Conservation (phyloP, 2,113 vertebrate genomes). For the Nestor notabilis region DNA sequence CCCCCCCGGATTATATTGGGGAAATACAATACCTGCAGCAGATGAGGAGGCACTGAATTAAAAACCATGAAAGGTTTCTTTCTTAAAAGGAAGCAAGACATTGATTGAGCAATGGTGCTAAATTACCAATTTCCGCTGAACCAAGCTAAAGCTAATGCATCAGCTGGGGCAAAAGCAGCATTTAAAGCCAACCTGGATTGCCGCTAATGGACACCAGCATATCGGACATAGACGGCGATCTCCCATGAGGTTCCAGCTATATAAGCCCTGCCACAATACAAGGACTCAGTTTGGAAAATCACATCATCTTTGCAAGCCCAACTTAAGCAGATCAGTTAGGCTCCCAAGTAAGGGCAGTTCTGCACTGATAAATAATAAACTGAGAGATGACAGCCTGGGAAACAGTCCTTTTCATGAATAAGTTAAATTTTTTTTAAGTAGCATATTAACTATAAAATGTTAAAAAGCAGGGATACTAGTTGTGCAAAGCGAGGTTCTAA, state of each 20-base stretch:
- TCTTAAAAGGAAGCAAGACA: slow-evolving; percentile 11
- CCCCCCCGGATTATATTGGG: background rate
- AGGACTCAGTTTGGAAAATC: background rate
- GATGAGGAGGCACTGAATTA: background rate
- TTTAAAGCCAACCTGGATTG: background rate
- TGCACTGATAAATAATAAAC: background rate
- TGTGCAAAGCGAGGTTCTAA: background rate
- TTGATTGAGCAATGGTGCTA: background rate
- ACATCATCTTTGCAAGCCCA: fast-evolving
- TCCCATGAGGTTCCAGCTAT: background rate
- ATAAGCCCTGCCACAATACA: background rate
- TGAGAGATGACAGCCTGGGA: background rate
- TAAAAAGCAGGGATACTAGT: background rate
- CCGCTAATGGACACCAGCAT: background rate
- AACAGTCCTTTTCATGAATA: fast-evolving
- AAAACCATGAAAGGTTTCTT: background rate
- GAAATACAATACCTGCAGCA: background rate
- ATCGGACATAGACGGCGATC: background rate
- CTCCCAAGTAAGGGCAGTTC: background rate
- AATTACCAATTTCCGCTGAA: background rate
- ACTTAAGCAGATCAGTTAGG: background rate
- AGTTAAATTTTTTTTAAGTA: background rate
- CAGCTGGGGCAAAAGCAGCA: background rate
- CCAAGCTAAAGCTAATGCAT: background rate
- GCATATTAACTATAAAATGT: background rate